phyloP scores from a whole-genome alignment of 2,113 vertebrate species.

The Eonycteris spelaea region DNA sequence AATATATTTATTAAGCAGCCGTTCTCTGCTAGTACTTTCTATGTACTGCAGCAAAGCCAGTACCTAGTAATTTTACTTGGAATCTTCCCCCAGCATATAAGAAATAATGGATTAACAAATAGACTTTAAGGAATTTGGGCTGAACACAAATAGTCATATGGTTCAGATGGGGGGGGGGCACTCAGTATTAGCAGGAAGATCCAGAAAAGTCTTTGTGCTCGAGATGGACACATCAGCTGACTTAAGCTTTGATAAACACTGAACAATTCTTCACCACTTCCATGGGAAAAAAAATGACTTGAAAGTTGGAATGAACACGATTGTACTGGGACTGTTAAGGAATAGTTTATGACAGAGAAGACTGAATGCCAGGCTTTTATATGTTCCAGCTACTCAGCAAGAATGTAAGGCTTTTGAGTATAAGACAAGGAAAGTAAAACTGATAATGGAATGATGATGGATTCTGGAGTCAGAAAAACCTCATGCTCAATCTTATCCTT shows the following conservation, averaged over 20 bases:
- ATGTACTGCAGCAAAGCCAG: not conserved
- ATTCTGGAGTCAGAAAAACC: not conserved
- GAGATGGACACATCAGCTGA: not conserved
- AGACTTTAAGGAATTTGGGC: not conserved
- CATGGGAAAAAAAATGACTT: not conserved
- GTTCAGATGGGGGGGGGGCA: not conserved
- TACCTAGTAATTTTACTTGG: not conserved
- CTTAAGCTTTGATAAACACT: not conserved
- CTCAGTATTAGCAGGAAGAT: not conserved
- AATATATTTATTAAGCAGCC: not conserved
- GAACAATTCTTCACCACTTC: not conserved
- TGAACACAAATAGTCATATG: not conserved
- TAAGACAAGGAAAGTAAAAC: not conserved
- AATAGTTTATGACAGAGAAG: not conserved
- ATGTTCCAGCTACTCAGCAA: not conserved
- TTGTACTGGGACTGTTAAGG: not conserved
- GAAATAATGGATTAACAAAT: not conserved
- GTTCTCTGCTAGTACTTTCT: not conserved
- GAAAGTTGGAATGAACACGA: not conserved
- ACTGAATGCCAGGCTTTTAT: not conserved
- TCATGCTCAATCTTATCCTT: not conserved
- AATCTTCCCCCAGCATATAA: not conserved
- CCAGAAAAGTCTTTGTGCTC: not conserved
- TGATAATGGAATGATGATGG: not conserved
- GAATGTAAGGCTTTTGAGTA: not conserved